Evolutionary conservation across 1,140 invertebrate species (phyloP).

Genomic region (Formica exsecta): DNA sequence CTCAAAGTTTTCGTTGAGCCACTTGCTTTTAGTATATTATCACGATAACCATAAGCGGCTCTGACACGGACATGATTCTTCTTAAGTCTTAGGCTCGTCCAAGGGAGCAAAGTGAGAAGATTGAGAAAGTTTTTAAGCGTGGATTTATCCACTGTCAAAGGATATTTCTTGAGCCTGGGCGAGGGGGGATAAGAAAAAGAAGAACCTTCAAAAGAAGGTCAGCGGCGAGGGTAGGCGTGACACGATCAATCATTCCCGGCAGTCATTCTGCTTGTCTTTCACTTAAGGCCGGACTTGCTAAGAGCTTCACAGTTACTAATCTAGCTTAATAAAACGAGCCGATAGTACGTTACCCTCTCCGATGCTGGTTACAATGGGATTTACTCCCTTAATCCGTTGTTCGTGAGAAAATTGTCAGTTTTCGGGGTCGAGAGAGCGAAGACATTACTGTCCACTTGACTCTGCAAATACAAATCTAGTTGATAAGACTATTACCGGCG

Average conservation of each 20-base stretch:
- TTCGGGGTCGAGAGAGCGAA: background rate
- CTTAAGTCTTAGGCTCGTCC: background rate
- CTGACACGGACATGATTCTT: constrained; percentile 36
- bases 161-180: constrained; percentile 64
- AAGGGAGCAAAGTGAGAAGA: constrained; percentile 29
- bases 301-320: constrained; percentile 63
- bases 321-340: constrained; percentile 47
- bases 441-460: constrained; percentile 42
- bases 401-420: constrained; percentile 54
- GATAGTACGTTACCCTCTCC: constrained; percentile 8
- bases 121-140: constrained; percentile 68
- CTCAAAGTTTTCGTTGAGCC: constrained; percentile 5
- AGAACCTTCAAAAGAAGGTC: constrained; percentile 43
- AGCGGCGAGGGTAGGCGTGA: constrained; percentile 54
- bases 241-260: constrained; percentile 69
- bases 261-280: constrained; percentile 60
- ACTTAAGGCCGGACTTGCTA: constrained; percentile 36
- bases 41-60: constrained; percentile 22
- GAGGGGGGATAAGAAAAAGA: constrained; percentile 44
- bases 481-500: constrained; percentile 42
- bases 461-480: constrained; percentile 37
- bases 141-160: constrained; percentile 64
- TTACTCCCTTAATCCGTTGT: constrained; percentile 13
- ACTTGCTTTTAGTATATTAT: constrained; percentile 35
- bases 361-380: constrained; percentile 27